Conservation (phyloP, 1,140 invertebrate genomes). For the Nymphalis io region DNA sequence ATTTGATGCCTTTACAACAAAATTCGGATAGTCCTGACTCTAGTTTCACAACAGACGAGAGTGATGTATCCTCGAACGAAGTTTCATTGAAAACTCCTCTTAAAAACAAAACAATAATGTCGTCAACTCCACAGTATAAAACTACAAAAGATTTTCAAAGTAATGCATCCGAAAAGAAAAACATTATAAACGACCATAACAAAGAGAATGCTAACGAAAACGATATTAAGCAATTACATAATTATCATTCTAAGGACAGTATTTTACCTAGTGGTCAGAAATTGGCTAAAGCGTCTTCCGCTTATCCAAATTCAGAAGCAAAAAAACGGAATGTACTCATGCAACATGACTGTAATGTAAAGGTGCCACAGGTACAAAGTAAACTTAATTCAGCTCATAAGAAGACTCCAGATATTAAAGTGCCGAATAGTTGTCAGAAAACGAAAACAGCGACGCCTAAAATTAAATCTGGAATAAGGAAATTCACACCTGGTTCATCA, state of each 20-base stretch:
- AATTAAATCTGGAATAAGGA: slow-evolving; percentile 69
- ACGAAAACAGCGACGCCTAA: slow-evolving; percentile 60
- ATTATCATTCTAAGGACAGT: neutral
- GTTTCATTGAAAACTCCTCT: slow-evolving; percentile 48
- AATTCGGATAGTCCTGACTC: slow-evolving; percentile 53
- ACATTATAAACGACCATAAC: slow-evolving; percentile 41
- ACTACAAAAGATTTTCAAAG: slow-evolving; percentile 45
- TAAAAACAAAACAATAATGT: slow-evolving; percentile 45
- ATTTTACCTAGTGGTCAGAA: slow-evolving; percentile 18
- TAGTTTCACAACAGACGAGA: slow-evolving; percentile 60
- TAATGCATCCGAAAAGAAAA: slow-evolving; percentile 61
- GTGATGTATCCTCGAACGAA: slow-evolving; percentile 57
- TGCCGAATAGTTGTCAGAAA: slow-evolving; percentile 50
- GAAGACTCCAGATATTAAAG: slow-evolving; percentile 59
- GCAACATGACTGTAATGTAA: slow-evolving; percentile 48
- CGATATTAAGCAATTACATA: slow-evolving; percentile 13
- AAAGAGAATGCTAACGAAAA: slow-evolving; percentile 60
- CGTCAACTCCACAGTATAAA: slow-evolving; percentile 51
- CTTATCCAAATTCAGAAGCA: slow-evolving; percentile 45
- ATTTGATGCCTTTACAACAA: slow-evolving; percentile 64
- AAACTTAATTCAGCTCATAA: slow-evolving; percentile 47
- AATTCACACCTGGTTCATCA: slow-evolving; percentile 62
- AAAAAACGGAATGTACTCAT: slow-evolving; percentile 52
- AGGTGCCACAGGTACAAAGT: slow-evolving; percentile 34
- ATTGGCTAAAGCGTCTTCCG: slow-evolving; percentile 26